Evolutionary conservation across 2,113 vertebrate species (phyloP), one percentile per base, ranked within the genome.

Genomic region (Pseudolaguvia tuberculata): DNA sequence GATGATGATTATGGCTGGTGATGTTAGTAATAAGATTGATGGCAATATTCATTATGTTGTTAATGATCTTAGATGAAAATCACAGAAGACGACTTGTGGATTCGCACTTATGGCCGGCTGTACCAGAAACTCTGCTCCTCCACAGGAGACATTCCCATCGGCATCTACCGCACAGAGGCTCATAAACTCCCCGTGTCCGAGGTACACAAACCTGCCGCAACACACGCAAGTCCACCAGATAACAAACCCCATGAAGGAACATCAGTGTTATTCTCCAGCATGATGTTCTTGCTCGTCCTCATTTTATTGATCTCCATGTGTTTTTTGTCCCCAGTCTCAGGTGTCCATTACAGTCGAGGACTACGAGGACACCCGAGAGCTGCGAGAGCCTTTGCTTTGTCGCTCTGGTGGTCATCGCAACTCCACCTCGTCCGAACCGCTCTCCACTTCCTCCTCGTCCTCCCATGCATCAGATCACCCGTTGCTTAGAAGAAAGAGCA

Each of bases 111-210:
- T 21, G 91, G 92, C 14, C 82, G 91, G 20, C 89, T 93, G 20
- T 93, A 91, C 78, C 91, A 92, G 85, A 92, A 93, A 69, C 86
- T 93, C 0, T 92, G 92, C 84, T 92, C 91, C 48, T 92, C 91
- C 42, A 90, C 86, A 0, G 92, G 91, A 23, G 92, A 93, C 71
- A 92, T 93, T 68, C 92, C 92, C 58, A 93, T 93, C 7, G 92
- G 92, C n/a, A 91, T 93, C 73, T 93, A 93, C 83, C 85, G 92
- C 27, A 93, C 91, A 0, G 89, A 92, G 70, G 86, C 90, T n/a
- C 92, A 92, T 7, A 90, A 88, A 78, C 83, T 92, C 17, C 87
- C 91, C 0, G 81, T 89, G 57, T 91, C 91, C 31, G 92, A 93
- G 90, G 92, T 93, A 79, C 78, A 39, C 14, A 58, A 27, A 59